Conservation (phyloP, 2,888 invertebrate genomes). For the Orchesellides sinensis region DNA sequence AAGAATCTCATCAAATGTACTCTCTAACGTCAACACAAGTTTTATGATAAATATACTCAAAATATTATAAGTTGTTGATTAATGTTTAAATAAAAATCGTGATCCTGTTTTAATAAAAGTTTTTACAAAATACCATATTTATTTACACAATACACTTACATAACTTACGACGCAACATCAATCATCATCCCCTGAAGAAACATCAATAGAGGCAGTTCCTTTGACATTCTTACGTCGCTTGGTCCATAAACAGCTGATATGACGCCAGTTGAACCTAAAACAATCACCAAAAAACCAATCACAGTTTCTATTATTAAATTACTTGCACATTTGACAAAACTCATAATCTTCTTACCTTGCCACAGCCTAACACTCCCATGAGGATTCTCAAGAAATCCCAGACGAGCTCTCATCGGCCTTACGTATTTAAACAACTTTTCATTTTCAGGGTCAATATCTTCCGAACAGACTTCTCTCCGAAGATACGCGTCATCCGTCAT, state of each 20-base stretch:
- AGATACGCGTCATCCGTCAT: background rate
- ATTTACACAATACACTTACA: too few species aligned
- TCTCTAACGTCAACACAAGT: too few species aligned
- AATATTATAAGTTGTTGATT: too few species aligned
- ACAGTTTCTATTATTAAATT: background rate
- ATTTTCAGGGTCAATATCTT: background rate
- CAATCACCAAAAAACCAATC: too few species aligned
- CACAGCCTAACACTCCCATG: conserved; percentile 68
- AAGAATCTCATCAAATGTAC: too few species aligned
- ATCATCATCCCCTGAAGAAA: too few species aligned
- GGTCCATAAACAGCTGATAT: conserved; percentile 71
- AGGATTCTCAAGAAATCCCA: conserved; percentile 65
- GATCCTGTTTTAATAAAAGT: too few species aligned
- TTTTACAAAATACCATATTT: too few species aligned
- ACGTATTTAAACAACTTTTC: conserved; percentile 26
- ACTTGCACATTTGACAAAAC: background rate
- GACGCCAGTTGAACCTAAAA: conserved; percentile 70
- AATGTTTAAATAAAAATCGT: too few species aligned
- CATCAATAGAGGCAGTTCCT: conserved; percentile 72
- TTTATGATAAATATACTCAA: too few species aligned
- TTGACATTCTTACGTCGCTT: conserved; percentile 69
- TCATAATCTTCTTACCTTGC: conserved; percentile 65
- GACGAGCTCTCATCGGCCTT: conserved; percentile 56
- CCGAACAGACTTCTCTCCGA: background rate
- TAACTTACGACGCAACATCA: too few species aligned